phyloP scores from a whole-genome alignment of 2,888 invertebrate genomes.

The Xestia ashworthii region DNA sequence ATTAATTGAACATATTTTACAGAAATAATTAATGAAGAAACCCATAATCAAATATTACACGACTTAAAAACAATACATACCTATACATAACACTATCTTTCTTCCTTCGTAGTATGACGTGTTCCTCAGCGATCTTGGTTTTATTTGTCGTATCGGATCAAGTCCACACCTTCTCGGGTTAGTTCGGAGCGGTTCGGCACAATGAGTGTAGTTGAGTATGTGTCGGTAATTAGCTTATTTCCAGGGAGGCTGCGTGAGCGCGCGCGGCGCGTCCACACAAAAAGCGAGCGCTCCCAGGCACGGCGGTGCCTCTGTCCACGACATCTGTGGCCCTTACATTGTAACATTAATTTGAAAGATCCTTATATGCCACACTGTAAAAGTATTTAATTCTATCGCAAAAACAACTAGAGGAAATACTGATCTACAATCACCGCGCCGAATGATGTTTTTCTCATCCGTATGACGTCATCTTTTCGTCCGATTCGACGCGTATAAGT shows the following conservation, averaged over 20 bases:
- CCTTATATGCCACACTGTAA: constrained; percentile 2
- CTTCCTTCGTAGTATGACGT: background rate
- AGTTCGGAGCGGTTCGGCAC: constrained; percentile 35
- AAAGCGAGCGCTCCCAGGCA: constrained; percentile 65
- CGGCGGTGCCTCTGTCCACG: background rate
- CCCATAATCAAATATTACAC: background rate
- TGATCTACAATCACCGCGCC: constrained; percentile 6
- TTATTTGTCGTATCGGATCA: background rate
- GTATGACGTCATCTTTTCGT: no score
- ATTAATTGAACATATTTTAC: background rate
- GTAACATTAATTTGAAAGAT: constrained; percentile 15
- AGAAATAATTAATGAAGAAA: background rate
- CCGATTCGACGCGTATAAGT: no score
- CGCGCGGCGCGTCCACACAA: constrained; percentile 52
- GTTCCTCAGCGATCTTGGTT: background rate
- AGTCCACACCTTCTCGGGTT: constrained; percentile 14
- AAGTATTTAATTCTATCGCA: background rate
- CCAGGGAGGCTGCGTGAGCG: constrained; percentile 52
- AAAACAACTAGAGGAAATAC: background rate
- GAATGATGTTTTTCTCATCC: no score
- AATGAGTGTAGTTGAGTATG: constrained; percentile 66
- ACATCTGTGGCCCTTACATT: constrained; percentile 19
- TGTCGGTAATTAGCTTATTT: constrained; percentile 71
- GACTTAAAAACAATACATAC: background rate
- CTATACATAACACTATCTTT: background rate